Percentiles rank a stretch among this genome's conserved stretches.
Evolutionary conservation across 2,113 vertebrate genomes (phyloP).

Genomic region (Anoplopoma fimbria): DNA sequence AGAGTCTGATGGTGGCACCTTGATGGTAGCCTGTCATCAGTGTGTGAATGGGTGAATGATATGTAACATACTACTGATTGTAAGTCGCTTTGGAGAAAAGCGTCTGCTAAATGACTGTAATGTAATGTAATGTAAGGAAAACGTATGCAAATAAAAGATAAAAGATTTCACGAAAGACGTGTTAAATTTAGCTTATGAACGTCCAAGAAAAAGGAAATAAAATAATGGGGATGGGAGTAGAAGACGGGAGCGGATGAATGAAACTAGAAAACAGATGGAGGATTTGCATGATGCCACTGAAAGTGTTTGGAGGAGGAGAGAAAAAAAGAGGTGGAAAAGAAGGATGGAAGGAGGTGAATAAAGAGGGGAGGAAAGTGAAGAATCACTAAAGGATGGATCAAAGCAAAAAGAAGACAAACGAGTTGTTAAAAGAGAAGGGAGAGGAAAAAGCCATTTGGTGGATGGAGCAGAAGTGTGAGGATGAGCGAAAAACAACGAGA

Average conservation of each 20-base stretch:
- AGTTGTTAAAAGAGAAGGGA: not conserved
- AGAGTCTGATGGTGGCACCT: too few species aligned
- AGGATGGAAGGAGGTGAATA: not conserved
- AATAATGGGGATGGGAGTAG: not conserved
- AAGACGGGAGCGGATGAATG: not conserved
- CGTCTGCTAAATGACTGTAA: too few species aligned
- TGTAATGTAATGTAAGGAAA: too few species aligned
- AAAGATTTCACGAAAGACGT: not conserved
- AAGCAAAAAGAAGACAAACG: not conserved
- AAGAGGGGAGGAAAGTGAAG: not conserved
- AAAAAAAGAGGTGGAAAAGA: not conserved
- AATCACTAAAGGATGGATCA: not conserved
- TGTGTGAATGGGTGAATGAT: too few species aligned
- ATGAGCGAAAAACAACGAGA: not conserved
- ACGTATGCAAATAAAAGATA: not conserved
- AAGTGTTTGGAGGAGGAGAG: not conserved
- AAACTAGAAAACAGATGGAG: not conserved
- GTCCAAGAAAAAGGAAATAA: not conserved
- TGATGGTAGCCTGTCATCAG: too few species aligned
- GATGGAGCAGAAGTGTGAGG: not conserved
- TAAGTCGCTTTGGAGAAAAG: too few species aligned
- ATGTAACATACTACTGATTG: too few species aligned
- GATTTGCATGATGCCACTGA: not conserved
- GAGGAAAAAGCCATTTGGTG: not conserved
- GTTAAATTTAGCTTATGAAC: not conserved